Percentiles rank a stretch among this genome's conserved stretches.
Conservation (phyloP, 2,888 invertebrate species). For the Agrochola macilenta region DNA sequence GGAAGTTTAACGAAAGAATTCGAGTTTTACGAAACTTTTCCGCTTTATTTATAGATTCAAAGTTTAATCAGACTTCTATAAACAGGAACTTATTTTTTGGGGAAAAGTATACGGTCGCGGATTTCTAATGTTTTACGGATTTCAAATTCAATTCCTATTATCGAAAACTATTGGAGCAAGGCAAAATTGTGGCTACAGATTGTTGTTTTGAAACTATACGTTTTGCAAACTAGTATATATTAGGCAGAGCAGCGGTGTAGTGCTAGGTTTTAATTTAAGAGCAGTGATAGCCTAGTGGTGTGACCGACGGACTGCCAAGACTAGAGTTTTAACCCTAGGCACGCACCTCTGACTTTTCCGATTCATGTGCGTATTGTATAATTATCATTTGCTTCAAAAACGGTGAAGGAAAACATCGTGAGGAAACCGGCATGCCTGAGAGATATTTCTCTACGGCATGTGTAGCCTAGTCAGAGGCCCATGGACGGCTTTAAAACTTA, state of each 20-base stretch:
- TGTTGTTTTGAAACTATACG: not conserved
- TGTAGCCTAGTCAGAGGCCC: no score
- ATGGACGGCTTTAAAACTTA: no score
- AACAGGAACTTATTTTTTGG: conserved; percentile 34
- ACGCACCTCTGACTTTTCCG: no score
- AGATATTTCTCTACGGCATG: no score
- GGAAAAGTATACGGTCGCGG: conserved; percentile 6
- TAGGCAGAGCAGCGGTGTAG: not conserved
- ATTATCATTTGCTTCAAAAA: no score
- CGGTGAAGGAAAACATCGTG: no score
- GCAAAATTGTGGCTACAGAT: not conserved
- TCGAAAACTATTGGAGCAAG: not conserved
- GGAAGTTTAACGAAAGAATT: conserved; percentile 46
- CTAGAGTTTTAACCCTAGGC: no score
- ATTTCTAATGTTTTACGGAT: conserved; percentile 12
- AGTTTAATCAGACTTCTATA: conserved; percentile 41
- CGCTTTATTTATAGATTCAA: conserved; percentile 35
- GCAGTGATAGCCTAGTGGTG: no score
- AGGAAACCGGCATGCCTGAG: no score
- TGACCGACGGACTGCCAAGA: no score
- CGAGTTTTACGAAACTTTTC: conserved; percentile 38
- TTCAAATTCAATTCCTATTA: conserved; percentile 11
- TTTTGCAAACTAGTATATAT: not conserved
- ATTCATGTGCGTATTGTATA: no score
- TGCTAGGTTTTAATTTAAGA: no score